Evolutionary conservation across 2,797 vertebrate genomes (phyloP).

Genomic region (Mico argentatus): DNA sequence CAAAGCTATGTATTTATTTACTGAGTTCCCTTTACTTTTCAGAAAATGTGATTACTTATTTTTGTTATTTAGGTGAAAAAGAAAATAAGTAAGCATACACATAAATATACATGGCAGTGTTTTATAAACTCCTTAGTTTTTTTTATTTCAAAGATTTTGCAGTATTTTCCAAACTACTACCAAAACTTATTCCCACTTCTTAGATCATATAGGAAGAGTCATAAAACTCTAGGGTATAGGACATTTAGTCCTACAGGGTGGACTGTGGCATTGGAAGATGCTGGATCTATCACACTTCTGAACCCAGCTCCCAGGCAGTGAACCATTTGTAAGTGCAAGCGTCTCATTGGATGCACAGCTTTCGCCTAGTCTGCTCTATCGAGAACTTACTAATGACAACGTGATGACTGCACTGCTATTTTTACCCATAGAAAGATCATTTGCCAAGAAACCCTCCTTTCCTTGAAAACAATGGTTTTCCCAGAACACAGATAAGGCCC

Average conservation of each 20-base stretch:
- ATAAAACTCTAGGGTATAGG: too few relatives aligned
- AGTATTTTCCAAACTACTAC: not conserved
- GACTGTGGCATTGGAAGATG: not conserved
- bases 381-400: not conserved
- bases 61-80: constrained; percentile 20
- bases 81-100: not conserved
- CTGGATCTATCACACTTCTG: not conserved
- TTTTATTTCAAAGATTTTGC: not conserved
- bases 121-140: not conserved
- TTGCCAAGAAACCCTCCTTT: not conserved
- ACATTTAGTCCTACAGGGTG: not conserved
- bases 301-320: not conserved
- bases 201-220: not conserved
- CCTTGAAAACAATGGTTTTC: not conserved
- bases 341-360: not conserved
- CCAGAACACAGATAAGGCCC: not conserved
- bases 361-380: not conserved
- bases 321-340: not conserved
- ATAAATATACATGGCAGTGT: not conserved
- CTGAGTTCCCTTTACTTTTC: not conserved
- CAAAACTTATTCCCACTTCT: not conserved
- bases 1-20: not conserved
- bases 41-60: not conserved
- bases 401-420: not conserved
- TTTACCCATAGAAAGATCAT: not conserved